These are phyloP conservation scores for Brachionus manjavacas DNA, from an alignment of 1,140 invertebrate genomes.

Conservation along the genomic window DNA sequence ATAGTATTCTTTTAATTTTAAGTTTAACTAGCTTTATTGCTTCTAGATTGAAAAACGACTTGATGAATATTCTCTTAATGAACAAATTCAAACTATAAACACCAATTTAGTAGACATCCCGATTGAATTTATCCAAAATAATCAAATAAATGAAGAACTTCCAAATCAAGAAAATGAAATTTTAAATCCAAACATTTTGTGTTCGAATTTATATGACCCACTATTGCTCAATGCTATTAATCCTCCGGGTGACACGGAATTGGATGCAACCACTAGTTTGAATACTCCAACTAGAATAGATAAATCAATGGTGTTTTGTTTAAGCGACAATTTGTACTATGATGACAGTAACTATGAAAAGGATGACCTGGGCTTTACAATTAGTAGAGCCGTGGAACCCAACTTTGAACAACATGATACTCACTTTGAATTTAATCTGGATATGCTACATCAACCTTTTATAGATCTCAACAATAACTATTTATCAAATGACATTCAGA, in stretches of 20 bases:
- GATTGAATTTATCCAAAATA: neutral
- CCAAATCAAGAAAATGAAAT: neutral
- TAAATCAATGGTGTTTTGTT: neutral
- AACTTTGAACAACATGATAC: neutral
- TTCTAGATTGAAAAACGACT: neutral
- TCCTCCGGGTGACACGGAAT: neutral
- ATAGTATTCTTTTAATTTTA: neutral
- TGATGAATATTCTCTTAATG: neutral
- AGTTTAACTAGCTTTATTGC: neutral
- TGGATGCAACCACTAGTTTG: neutral
- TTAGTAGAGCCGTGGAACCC: neutral
- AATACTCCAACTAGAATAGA: constrained; percentile 22
- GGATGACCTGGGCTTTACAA: neutral
- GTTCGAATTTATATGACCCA: neutral
- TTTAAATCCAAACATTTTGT: neutral
- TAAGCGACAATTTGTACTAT: constrained; percentile 16
- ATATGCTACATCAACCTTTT: neutral
- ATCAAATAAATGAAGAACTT: neutral
- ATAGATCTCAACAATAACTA: neutral
- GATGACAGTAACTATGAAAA: constrained; percentile 34
- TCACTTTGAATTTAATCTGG: neutral
- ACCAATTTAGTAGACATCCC: neutral
- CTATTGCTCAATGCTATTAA: neutral
- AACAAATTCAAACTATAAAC: neutral
- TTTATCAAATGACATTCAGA: neutral